These are phyloP conservation scores for Zingel zingel DNA, from an alignment of 2,113 vertebrate species.

Conservation along the genomic window DNA sequence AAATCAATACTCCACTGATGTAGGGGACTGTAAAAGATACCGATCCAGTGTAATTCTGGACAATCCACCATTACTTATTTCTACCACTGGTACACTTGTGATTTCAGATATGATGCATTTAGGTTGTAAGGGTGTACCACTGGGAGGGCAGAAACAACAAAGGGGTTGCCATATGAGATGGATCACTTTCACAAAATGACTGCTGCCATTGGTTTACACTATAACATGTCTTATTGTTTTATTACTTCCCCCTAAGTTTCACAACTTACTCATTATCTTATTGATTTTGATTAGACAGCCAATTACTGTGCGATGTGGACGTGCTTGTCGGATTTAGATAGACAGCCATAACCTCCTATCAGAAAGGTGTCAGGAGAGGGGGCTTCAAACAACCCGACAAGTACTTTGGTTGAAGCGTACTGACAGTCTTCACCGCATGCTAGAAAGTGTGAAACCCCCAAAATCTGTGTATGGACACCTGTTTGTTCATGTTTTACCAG, in stretches of 20 bases:
- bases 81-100: background rate
- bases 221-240: background rate
- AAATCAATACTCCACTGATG: constrained; percentile 28
- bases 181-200: background rate
- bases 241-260: background rate
- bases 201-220: background rate
- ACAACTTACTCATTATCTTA: background rate
- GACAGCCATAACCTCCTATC: background rate
- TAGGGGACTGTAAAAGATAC: constrained; percentile 20
- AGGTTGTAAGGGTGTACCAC: background rate
- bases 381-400: constrained; percentile 9
- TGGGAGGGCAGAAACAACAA: background rate
- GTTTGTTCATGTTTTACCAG: background rate
- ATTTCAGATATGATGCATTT: constrained; percentile 10
- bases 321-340: background rate
- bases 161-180: background rate
- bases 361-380: background rate
- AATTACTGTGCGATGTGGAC: background rate
- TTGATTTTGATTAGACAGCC: background rate
- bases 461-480: background rate
- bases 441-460: background rate
- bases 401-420: background rate
- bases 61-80: background rate
- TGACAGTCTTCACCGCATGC: background rate
- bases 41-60: constrained; percentile 1